Evolutionary conservation across 2,888 invertebrate species (phyloP).

Genomic region (Drosophila pseudotakahashii): DNA sequence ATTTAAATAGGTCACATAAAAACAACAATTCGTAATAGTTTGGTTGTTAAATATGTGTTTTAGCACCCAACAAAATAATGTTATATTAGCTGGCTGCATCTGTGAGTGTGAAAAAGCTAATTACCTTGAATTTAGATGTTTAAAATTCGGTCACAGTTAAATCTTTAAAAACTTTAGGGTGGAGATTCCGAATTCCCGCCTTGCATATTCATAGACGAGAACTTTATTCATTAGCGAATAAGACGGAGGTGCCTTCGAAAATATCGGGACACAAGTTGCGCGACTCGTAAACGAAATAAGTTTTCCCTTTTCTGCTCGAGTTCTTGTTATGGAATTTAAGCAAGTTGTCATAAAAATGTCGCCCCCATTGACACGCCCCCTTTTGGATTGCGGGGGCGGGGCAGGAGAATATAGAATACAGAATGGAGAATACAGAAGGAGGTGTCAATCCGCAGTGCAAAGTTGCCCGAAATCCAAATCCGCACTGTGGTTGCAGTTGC

Average conservation of each 20-base stretch:
- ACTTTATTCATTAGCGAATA: conserved; percentile 72
- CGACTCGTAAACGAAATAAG: conserved; percentile 66
- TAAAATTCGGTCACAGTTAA: neutral
- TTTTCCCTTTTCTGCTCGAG: conserved; percentile 52
- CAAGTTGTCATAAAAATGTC: conserved; percentile 80
- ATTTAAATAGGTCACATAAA: no score
- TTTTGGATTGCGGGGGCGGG: conserved; percentile 1
- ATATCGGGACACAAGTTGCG: conserved; percentile 52
- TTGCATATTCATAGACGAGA: conserved; percentile 61
- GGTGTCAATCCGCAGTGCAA: conserved; percentile 45
- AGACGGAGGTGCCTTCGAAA: conserved; percentile 20
- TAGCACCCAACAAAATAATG: no score
- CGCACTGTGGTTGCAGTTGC: conserved; percentile 49
- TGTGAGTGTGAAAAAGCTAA: no score
- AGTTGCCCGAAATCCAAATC: conserved; percentile 49
- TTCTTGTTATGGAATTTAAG: conserved; percentile 73
- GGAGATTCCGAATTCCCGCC: conserved; percentile 21
- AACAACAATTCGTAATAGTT: neutral
- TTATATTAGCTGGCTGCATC: no score
- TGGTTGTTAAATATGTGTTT: neutral
- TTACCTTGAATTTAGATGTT: neutral
- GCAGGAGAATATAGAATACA: no score
- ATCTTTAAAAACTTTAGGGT: conserved; percentile 24
- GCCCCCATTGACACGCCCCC: conserved; percentile 38
- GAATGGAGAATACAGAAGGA: neutral